A percentile compares a stretch with the other conserved stretches of the same genome.
These are phyloP conservation scores for Ceratosolen fusciceps DNA, from an alignment of 1,140 invertebrate genomes.

Conservation along the genomic window DNA sequence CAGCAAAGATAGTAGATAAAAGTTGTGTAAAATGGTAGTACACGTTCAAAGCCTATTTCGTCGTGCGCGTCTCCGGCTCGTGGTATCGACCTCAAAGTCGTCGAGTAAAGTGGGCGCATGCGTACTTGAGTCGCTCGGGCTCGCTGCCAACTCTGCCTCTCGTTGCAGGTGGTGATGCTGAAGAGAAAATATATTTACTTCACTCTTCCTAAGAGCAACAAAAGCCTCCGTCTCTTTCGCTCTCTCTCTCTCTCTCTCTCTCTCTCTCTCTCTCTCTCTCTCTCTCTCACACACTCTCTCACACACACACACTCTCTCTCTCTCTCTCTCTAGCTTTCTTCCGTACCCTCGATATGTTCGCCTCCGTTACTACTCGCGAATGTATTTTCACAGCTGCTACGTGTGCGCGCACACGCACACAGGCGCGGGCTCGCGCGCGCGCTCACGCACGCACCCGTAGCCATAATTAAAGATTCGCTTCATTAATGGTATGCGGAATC, in stretches of 20 bases:
- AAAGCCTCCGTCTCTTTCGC: background rate
- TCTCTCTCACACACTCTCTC: no score
- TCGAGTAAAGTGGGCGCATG: slow-evolving; percentile 33
- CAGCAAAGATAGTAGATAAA: background rate
- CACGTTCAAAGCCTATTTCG: background rate
- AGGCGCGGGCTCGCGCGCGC: background rate
- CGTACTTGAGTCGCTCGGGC: background rate
- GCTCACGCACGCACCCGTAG: background rate
- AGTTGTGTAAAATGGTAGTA: slow-evolving; percentile 32
- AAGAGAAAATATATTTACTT: slow-evolving; percentile 9
- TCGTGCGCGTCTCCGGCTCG: slow-evolving; percentile 2
- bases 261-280: no score
- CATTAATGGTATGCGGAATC: no score
- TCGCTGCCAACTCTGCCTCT: background rate
- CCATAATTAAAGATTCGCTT: no score
- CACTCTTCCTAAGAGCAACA: background rate
- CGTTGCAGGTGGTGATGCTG: slow-evolving; percentile 1
- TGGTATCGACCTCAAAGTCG: slow-evolving; percentile 41
- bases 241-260: no score
- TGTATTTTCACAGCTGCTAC: no score
- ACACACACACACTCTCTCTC: no score
- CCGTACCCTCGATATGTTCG: no score
- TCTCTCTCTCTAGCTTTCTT: no score
- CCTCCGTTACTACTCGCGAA: no score
- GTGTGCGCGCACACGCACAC: no score